Percentiles rank a stretch among this genome's conserved stretches.
These are phyloP conservation scores for Phalacrocorax brasilianus DNA, from an alignment of 2,113 vertebrate species.

Conservation along the genomic window DNA sequence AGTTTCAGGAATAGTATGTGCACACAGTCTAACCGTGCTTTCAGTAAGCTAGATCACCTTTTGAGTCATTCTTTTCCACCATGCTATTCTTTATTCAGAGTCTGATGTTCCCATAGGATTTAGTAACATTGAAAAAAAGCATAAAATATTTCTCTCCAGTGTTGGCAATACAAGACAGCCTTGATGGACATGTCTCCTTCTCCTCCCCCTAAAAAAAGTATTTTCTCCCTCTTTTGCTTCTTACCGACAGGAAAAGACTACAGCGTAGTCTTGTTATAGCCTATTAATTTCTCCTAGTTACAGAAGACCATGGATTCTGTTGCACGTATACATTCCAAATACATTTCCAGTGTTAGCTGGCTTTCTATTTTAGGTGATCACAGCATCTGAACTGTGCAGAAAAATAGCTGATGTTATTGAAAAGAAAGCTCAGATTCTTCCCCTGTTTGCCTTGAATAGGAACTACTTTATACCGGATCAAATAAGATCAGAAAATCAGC, in stretches of 20 bases:
- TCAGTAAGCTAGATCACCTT: not conserved
- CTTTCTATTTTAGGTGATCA: not conserved
- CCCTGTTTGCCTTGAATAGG: not conserved
- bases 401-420: not conserved
- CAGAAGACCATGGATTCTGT: not conserved
- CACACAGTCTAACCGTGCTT: not conserved
- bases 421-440: not conserved
- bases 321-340: not conserved
- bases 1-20: not conserved
- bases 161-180: not conserved
- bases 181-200: not conserved
- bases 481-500: not conserved
- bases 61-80: conserved; percentile 29
- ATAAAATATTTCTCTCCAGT: not conserved
- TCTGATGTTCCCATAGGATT: not conserved
- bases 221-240: not conserved
- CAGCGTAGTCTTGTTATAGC: not conserved
- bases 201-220: not conserved
- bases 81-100: not conserved
- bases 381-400: not conserved
- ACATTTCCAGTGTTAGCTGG: not conserved
- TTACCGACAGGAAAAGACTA: not conserved
- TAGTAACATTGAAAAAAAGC: not conserved
- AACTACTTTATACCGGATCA: not conserved
- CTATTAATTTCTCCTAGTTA: not conserved